Base-by-base conservation (phyloP, 2,888 invertebrate genomes). In the Stegophylla sp. region DNA sequence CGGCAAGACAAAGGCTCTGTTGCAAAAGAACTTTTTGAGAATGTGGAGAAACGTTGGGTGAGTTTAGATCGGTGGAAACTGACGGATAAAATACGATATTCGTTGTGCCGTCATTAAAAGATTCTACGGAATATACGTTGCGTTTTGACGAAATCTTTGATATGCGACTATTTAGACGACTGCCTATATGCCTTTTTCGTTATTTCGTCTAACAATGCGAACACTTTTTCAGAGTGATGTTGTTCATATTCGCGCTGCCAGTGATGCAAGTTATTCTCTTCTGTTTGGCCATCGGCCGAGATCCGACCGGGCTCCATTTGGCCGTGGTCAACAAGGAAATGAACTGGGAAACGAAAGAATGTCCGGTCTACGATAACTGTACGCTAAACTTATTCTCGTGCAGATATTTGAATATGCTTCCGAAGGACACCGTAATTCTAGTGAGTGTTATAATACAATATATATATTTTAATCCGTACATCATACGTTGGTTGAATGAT, bases 221-320 rank as follows among this genome's bases (percentile, higher is more conserved):
- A n/a, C n/a, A n/a, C n/a, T n/a, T n/a, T 34, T 34, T 34, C 34
- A 34, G 34, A 34, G 34, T 34, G 4, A 94, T 97, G 93, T 88
- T 96, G 85, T 97, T 97, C 88, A 95, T 96, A 85, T 96, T 96
- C 87, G 94, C 95, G 51, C 88, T 96, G 85, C 96, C 96, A n/a
- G 94, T 95, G 43, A 93, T 96, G 91, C 95, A 96, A 88, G 95
- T 96, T 83, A 94, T 96, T 81, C 90, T 97, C 82, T 96, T 96
- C 89, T 96, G 96, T 86, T 88, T 96, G 86, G 96, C 96, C 82
- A 96, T 95, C 84, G 95, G 95, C 71, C 89, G 94, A 41, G 95
- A 95, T 86, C 95, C 95, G 0, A 92, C 91, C 82, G 94, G 93
- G 71, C 89, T 96, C 4, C 92, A 90, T 84, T 86, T 96, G 86